phyloP scores from a whole-genome alignment of 2,113 vertebrate genomes.

The Pipra filicauda region DNA sequence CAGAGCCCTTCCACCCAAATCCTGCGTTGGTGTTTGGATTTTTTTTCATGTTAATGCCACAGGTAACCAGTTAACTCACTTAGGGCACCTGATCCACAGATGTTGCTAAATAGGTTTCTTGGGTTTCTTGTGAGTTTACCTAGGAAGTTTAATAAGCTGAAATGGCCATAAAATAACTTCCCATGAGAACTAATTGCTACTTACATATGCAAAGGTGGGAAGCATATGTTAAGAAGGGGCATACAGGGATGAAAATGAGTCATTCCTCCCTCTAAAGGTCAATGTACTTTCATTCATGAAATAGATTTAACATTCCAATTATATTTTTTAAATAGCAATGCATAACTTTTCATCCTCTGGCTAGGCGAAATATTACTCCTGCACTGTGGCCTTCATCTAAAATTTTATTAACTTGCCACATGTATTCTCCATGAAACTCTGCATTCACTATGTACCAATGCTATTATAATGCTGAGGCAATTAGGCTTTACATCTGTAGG shows the following conservation, averaged over 20 bases:
- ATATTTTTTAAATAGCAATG: slow-evolving; percentile 46
- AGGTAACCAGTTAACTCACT: background rate
- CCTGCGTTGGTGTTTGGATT: background rate
- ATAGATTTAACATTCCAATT: slow-evolving; percentile 60
- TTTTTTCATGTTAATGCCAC: background rate
- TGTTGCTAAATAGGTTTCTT: background rate
- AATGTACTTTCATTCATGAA: slow-evolving; percentile 32
- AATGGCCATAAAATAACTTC: slow-evolving; percentile 39
- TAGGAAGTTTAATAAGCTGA: slow-evolving; percentile 41
- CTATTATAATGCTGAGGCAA: background rate
- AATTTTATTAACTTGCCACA: slow-evolving; percentile 51
- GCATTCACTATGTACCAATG: background rate
- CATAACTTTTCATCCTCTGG: slow-evolving; percentile 52
- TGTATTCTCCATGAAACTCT: slow-evolving; percentile 19
- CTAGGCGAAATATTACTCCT: background rate
- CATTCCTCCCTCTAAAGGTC: slow-evolving; percentile 28
- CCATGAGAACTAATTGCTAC: slow-evolving; percentile 19
- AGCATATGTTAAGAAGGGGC: slow-evolving; percentile 16
- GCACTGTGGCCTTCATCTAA: slow-evolving; percentile 19
- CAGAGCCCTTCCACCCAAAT: background rate
- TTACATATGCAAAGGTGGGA: slow-evolving; percentile 41
- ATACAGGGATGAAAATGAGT: slow-evolving; percentile 34
- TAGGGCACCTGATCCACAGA: background rate
- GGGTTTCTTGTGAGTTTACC: slow-evolving; percentile 25
- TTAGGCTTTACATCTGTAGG: slow-evolving; percentile 26